Percentiles rank a stretch among this genome's conserved stretches.
Evolutionary conservation across 2,113 vertebrate genomes (phyloP).

Genomic region (Lota lota): DNA sequence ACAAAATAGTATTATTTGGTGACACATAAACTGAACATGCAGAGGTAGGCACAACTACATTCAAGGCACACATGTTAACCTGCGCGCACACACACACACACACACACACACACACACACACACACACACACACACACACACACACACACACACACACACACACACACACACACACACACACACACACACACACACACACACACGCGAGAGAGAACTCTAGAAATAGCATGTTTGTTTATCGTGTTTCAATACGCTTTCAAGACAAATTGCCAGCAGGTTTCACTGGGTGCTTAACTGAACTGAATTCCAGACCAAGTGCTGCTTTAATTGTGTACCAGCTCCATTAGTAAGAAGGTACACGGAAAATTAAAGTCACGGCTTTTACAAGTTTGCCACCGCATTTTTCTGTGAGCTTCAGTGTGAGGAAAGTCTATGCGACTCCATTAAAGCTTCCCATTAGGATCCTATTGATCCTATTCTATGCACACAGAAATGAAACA

Average conservation of each 20-base stretch:
- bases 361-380: no score
- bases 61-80: not conserved
- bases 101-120: slow-evolving; percentile 25
- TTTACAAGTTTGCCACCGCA: no score
- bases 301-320: not conserved
- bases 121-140: slow-evolving; percentile 6
- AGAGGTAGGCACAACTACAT: no score
- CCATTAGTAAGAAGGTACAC: no score
- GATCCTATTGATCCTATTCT: no score
- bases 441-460: no score
- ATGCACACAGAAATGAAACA: not conserved
- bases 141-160: slow-evolving; percentile 1
- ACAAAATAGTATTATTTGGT: no score
- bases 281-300: slow-evolving; percentile 17
- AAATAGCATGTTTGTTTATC: slow-evolving; percentile 27
- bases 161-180: slow-evolving; percentile 25
- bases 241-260: not conserved
- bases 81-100: slow-evolving; percentile 20
- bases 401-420: no score
- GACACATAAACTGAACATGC: no score
- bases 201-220: not conserved
- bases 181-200: slow-evolving; percentile 23
- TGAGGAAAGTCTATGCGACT: no score
- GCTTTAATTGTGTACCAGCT: no score
- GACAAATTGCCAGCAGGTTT: slow-evolving; percentile 23